Base-by-base conservation (phyloP, 1,140 invertebrate genomes). In the Tetramorium simillimum region DNA sequence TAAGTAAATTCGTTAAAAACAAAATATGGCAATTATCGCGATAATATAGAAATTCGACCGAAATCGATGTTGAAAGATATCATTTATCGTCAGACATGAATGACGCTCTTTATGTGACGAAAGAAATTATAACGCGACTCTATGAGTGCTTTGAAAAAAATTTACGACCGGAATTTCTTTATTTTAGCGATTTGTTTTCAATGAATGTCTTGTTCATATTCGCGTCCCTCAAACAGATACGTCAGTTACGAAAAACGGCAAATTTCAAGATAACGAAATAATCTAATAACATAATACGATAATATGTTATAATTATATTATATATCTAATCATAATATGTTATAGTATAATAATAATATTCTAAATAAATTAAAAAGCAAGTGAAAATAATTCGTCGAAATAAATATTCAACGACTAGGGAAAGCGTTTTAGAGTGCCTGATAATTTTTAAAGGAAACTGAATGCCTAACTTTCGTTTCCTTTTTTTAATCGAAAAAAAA, bases 61-160 rank as follows among this genome's bases (percentile, higher is more conserved):
- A 37, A 60, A 82, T 2, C 3, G n/a, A 62, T 14, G 43, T 28
- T 62, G 43, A 28, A 70, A 4, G 65, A 60, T 75, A 84, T 84
- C 53, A 75, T 2, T 84, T 62, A 62, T 75, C 46, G 16, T 69
- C 18, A 16, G 37, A 49, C 21, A 9, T 89, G 76, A 89, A 89
- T 89, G 63, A 70, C 21, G 49, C n/a, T 88, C 88, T 86, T 89
- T 89, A 76, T 89, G 3, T 65, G 3, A 51, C 1, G 82, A 89
- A 65, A 82, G 69, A 70, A 70, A 76, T 84, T 53, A 28, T 33
- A 12, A 28, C 7, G 58, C 21, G 28, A 33, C 40, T 80, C 37
- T 40, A 40, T 24, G 56, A 76, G 56, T 7, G 10, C 7, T 28
- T 63, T 43, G 28, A 28, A 81, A 70, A 62, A 86, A 89, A 56